Evolutionary conservation across 2,797 vertebrate species (phyloP), one percentile per base, ranked within the genome.

Genomic region (Coranthus polyacanthus): DNA sequence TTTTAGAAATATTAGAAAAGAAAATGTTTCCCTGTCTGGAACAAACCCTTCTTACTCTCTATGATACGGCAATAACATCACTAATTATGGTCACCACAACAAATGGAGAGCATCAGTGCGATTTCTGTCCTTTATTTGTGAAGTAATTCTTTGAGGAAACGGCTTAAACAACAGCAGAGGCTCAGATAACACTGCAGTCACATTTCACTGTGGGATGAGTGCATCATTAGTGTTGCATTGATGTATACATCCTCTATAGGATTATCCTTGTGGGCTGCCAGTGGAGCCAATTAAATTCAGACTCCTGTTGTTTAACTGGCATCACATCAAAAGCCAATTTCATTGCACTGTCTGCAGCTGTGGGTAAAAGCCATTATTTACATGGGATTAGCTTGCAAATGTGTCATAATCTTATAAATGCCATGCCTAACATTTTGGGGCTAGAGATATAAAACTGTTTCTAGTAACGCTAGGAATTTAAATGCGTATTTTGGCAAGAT

Each of bases 261-360:
- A 75, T 83, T 83, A 86, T 69, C 66, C 58, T 42, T 45, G 54
- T 39, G n/a, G 50, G 54, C 22, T 75, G 41, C 52, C 36, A 59
- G 67, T 69, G 67, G 64, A 84, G 79, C 72, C 62, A 83, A 81
- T 85, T 80, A 54, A 53, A 78, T 72, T 70, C 54, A 76, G 43
- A 45, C 51, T 71, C 24, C 22, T 70, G 34, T 79, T 71, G 71
- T 78, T 59, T 32, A 17, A 45, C 58, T 81, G 78, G 80, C 65
- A 52, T 79, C 0, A 10, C 42, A 72, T 83, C 76, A 79, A 81
- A 78, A 70, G 53, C 50, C 6, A 3, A 63, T 64, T 68, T 68
- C 51, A 56, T 3, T 49, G 21, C 44, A 2, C 53, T 26, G 66
- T 80, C 69, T 85, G 55, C 67, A 60, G 52, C 81, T 39, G 13